Evolutionary conservation across 2,113 vertebrate genomes (phyloP).

Genomic region (Channa maculata): DNA sequence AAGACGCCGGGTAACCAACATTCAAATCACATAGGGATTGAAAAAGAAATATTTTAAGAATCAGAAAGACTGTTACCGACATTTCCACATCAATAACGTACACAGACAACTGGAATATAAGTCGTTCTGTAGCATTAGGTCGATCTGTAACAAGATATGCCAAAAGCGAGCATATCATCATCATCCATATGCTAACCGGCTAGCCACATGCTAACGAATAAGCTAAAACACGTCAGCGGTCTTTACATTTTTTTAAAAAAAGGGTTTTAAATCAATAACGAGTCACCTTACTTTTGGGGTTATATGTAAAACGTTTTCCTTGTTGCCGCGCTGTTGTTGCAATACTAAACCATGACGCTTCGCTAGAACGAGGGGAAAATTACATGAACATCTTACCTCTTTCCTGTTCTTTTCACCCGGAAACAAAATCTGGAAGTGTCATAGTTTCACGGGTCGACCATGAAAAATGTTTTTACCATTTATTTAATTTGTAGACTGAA

Average conservation of each 20-base stretch:
- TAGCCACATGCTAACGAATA: slow-evolving; percentile 56
- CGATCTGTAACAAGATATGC: slow-evolving; percentile 30
- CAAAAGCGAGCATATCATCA: slow-evolving; percentile 29
- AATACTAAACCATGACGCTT: not conserved
- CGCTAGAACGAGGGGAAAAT: not conserved
- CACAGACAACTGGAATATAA: not conserved
- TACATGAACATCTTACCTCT: slow-evolving; percentile 65
- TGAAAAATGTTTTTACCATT: fast-evolving
- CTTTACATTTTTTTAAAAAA: not conserved
- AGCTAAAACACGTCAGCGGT: slow-evolving; percentile 36
- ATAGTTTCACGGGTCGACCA: slow-evolving; percentile 3
- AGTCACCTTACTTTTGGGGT: not conserved
- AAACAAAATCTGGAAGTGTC: slow-evolving; percentile 24
- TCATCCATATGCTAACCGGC: slow-evolving; percentile 73
- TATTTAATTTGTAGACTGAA: too few relatives aligned
- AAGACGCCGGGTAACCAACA: slow-evolving; percentile 27
- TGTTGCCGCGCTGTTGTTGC: too few relatives aligned
- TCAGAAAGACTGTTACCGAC: fast-evolving
- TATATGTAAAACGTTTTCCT: not conserved
- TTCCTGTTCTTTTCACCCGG: slow-evolving; percentile 70
- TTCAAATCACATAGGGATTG: not conserved
- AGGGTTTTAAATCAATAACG: not conserved
- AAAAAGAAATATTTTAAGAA: not conserved
- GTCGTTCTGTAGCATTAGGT: not conserved
- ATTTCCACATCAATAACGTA: not conserved